A percentile compares a stretch with the other conserved stretches of the same genome.
Evolutionary conservation across 2,113 vertebrate genomes (phyloP).

Genomic region (Psittacus erithacus): DNA sequence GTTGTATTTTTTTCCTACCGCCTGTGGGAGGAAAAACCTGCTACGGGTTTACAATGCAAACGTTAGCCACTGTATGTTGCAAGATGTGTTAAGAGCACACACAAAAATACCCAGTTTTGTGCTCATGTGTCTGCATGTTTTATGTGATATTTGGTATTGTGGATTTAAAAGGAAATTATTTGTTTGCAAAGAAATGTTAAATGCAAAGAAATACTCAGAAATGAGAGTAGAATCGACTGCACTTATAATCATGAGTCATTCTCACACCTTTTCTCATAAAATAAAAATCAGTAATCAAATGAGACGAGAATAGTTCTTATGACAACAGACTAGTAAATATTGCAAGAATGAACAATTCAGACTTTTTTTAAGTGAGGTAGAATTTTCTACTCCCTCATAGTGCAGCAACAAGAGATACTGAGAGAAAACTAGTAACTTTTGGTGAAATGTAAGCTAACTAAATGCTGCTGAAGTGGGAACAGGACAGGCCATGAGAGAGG

Average conservation of each 20-base stretch:
- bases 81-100: neutral
- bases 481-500: neutral
- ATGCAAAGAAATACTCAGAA: neutral
- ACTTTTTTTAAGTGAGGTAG: constrained; percentile 49
- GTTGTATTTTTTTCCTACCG: constrained; percentile 9
- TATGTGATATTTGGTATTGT: neutral
- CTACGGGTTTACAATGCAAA: neutral
- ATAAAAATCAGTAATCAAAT: constrained; percentile 69
- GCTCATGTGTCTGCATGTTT: fast-evolving
- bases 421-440: constrained; percentile 36
- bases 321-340: constrained; percentile 54
- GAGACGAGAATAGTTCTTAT: constrained; percentile 52
- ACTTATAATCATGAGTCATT: constrained; percentile 44
- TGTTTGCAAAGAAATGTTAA: constrained; percentile 28
- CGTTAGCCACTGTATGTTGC: neutral
- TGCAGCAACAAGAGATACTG: neutral
- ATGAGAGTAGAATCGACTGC: neutral
- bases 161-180: neutral
- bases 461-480: neutral
- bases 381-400: constrained; percentile 40
- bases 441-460: constrained; percentile 17
- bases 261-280: constrained; percentile 36
- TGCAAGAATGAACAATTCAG: constrained; percentile 52
- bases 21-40: constrained; percentile 18
- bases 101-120: fast-evolving